A percentile compares a stretch with the other conserved stretches of the same genome.
Conservation (phyloP, 2,113 vertebrate species). For the Plecturocebus donacophilus region DNA sequence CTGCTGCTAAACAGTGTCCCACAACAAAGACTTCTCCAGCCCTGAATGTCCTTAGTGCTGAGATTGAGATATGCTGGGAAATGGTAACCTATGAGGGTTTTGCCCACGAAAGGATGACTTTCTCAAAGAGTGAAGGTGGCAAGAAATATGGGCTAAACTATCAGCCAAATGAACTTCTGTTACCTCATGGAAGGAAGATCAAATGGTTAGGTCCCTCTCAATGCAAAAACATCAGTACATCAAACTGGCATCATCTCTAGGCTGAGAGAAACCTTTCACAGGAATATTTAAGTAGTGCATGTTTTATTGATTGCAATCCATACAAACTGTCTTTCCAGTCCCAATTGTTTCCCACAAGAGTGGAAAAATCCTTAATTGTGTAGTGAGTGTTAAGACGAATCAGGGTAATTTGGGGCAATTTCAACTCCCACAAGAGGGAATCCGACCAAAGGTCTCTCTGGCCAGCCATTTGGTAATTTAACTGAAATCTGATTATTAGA, state of each 20-base stretch:
- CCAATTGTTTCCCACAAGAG: slow-evolving; percentile 48
- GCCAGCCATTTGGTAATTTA: slow-evolving; percentile 47
- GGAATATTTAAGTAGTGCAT: neutral
- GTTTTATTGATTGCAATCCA: neutral
- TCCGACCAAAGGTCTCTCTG: slow-evolving; percentile 40
- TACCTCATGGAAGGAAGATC: neutral
- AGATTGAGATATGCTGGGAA: neutral
- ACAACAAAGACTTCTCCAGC: neutral
- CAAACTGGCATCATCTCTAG: neutral
- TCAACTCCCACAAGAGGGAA: slow-evolving; percentile 28
- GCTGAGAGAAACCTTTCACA: slow-evolving; percentile 1
- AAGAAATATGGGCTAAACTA: neutral
- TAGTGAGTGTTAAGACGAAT: slow-evolving; percentile 53
- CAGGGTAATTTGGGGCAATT: slow-evolving; percentile 36
- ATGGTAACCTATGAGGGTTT: neutral
- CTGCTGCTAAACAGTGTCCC: neutral
- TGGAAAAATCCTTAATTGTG: slow-evolving; percentile 17
- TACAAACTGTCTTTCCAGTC: neutral
- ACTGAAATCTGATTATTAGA: slow-evolving; percentile 58
- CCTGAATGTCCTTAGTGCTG: neutral
- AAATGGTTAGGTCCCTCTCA: neutral
- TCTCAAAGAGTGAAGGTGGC: neutral
- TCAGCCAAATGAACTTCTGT: neutral
- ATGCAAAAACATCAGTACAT: neutral
- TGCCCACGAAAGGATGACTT: neutral